Conservation (phyloP, 1,140 invertebrate species). For the Bilobella aurantiaca region DNA sequence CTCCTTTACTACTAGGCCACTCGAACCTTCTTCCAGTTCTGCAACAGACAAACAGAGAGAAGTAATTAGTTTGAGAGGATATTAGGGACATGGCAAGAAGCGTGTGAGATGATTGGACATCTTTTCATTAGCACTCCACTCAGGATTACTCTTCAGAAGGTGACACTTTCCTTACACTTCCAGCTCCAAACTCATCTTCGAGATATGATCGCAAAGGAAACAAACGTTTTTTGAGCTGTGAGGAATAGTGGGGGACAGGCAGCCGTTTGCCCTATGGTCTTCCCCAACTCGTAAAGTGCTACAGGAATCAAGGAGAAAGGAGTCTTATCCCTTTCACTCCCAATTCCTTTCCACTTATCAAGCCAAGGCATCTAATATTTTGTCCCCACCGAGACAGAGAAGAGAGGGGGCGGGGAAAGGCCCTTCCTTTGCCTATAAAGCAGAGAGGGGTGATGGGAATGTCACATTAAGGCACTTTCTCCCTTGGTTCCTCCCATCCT, state of each 20-base stretch:
- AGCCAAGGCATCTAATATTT: slow-evolving; percentile 33
- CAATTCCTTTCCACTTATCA: slow-evolving; percentile 36
- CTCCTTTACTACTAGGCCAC: neutral
- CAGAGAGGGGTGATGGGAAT: neutral
- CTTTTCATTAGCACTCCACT: slow-evolving; percentile 27
- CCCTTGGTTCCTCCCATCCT: no score
- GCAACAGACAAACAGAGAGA: slow-evolving; percentile 20
- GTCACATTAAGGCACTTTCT: no score
- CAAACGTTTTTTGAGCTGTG: neutral
- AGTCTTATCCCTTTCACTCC: slow-evolving; percentile 28
- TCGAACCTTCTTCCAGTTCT: slow-evolving; percentile 17
- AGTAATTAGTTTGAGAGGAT: neutral
- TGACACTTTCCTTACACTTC: no score
- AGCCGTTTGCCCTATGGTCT: neutral
- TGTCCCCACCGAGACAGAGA: no score
- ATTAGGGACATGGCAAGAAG: neutral
- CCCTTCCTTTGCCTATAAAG: neutral
- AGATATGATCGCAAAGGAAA: neutral
- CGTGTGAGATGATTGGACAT: slow-evolving; percentile 2
- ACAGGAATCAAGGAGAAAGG: neutral
- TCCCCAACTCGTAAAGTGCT: no score
- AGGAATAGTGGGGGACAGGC: neutral
- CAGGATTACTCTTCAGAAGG: slow-evolving; percentile 14
- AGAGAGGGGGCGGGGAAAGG: no score
- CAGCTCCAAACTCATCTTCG: slow-evolving; percentile 15